Conservation (phyloP, 2,797 vertebrate species). For the Hydrolagus colliei region DNA sequence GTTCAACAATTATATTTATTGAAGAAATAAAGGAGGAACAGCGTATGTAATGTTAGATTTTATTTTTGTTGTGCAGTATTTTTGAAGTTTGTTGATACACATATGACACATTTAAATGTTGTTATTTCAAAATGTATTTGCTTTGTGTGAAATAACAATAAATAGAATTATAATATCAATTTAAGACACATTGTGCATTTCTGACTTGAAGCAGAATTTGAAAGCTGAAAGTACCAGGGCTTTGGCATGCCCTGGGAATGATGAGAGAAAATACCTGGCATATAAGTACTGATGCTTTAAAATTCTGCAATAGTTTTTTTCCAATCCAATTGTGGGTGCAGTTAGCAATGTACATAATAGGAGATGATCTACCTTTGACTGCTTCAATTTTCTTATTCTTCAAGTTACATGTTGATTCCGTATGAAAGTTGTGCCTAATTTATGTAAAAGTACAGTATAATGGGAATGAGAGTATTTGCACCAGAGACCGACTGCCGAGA, state of each 20-base stretch:
- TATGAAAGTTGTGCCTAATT: too few species aligned
- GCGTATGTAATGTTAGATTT: neutral
- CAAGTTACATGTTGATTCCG: too few species aligned
- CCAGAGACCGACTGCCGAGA: too few species aligned
- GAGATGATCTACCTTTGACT: too few species aligned
- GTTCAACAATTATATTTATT: neutral
- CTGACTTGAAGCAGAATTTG: neutral
- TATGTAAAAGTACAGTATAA: too few species aligned
- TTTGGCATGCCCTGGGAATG: neutral
- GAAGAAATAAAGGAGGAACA: neutral
- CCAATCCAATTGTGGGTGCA: too few species aligned
- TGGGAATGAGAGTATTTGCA: too few species aligned
- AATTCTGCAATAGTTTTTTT: too few species aligned
- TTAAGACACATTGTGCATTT: neutral
- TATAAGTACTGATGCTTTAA: too few species aligned
- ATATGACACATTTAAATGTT: neutral
- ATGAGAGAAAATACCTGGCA: too few species aligned
- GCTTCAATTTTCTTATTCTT: too few species aligned
- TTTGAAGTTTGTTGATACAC: neutral
- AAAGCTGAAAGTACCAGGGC: neutral
- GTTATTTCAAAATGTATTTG: neutral
- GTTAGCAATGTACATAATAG: too few species aligned
- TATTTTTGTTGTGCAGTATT: neutral
- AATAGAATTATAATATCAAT: neutral
- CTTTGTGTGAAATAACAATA: neutral